Base-by-base conservation (phyloP, 2,113 vertebrate genomes). In the Gambusia affinis region DNA sequence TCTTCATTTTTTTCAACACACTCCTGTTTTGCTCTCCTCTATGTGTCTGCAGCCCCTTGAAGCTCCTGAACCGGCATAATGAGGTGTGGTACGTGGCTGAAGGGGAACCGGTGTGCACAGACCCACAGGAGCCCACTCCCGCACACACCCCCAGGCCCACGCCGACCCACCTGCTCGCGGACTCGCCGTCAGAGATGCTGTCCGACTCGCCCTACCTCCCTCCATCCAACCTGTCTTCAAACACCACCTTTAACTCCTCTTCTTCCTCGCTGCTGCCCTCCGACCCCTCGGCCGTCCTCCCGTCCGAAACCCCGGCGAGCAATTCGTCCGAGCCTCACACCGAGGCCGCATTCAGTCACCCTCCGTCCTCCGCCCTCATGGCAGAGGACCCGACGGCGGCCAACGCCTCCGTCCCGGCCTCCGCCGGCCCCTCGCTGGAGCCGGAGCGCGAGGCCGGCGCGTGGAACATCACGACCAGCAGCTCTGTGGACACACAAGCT, bases 51-150 rank as follows among this genome's bases (percentile, higher is more conserved):
- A 95, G 95, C 75, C 95, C 95, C 57, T 79, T 93, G 79, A 95
- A 93, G 91, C 83, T 95, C 64, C 1, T 94, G 72, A 91, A 94
- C 89, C 92, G 94, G 47, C 95, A 95, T 87, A 95, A 95, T 33
- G 95, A 95, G 86, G 92, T 95, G 47, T 95, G 95, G 94, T 95
- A 94, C 4, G 66, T 95, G 33, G 82, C 90, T 1, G 88, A 94
- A 51, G 93, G 91, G 0, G 84, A 87, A 64, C 84, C 88, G 0
- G 88, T 92, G 14, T 95, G 95, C 76, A 77, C 78, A 0, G 78
- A 90, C 12, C 93, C 90, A 12, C 76, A 64, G 27, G 81, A 86
- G 15, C 85, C 86, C 19, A 92, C 90, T 8, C 86, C 90, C 0
- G 47, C 86, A 0, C 90, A 90, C 81, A 83, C 82, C 0, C 47